phyloP scores from a whole-genome alignment of 2,888 invertebrate genomes.

The Malthinus seriepunctatus region DNA sequence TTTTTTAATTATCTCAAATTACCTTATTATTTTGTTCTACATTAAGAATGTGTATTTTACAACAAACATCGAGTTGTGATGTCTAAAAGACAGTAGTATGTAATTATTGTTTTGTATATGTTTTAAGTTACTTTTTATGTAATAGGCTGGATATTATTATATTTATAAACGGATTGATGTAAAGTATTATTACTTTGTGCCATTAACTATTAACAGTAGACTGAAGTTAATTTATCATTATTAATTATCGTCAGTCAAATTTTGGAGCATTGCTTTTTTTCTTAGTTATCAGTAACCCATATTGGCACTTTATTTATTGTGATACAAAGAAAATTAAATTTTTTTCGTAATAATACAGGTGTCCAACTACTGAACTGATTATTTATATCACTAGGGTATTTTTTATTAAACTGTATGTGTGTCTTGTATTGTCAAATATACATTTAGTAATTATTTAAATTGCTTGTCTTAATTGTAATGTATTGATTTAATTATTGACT shows the following conservation, averaged over 20 bases:
- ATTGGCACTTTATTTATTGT: constrained; percentile 49
- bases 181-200: constrained; percentile 43
- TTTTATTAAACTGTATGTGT: constrained; percentile 41
- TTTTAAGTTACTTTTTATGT: constrained; percentile 31
- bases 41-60: not conserved
- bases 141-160: constrained; percentile 40
- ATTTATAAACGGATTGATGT: constrained; percentile 36
- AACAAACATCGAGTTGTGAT: constrained; percentile 10
- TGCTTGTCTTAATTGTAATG: too few relatives aligned
- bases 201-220: constrained; percentile 37
- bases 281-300: constrained; percentile 31
- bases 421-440: constrained; percentile 48
- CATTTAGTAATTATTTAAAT: constrained; percentile 33
- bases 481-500: too few relatives aligned
- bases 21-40: constrained; percentile 2
- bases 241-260: constrained; percentile 22
- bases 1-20: constrained; percentile 2
- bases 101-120: constrained; percentile 11
- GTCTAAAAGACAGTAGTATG: constrained; percentile 28
- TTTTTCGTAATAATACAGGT: constrained; percentile 35
- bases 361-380: constrained; percentile 47
- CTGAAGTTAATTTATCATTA: constrained; percentile 22
- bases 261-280: constrained; percentile 26
- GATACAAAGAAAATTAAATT: constrained; percentile 47
- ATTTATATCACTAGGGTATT: constrained; percentile 44